A percentile compares a stretch with the other conserved stretches of the same genome.
Evolutionary conservation across 1,140 invertebrate genomes (phyloP).

Genomic region (Ooceraea biroi): DNA sequence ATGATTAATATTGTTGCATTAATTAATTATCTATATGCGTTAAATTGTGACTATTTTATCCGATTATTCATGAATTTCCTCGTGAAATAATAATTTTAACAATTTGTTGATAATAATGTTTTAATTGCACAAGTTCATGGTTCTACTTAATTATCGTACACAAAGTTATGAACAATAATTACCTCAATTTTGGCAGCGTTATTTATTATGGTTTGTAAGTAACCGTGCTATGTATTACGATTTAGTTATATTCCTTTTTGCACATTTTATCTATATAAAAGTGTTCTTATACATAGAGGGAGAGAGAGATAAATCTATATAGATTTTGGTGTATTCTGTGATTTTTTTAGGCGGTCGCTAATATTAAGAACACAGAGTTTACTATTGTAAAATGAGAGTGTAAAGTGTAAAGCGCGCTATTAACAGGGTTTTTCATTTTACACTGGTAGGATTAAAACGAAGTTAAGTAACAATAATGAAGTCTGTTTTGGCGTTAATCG

Average conservation of each 20-base stretch:
- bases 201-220: background rate
- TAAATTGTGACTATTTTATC: background rate
- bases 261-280: background rate
- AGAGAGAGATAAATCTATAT: no score
- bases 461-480: background rate
- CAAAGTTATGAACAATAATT: conserved; percentile 47
- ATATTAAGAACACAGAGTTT: no score
- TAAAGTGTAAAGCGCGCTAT: background rate
- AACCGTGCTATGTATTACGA: background rate
- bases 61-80: conserved; percentile 19
- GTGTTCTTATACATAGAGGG: background rate
- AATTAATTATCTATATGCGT: background rate
- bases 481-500: background rate
- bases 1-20: conserved; percentile 14
- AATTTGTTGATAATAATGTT: conserved; percentile 1
- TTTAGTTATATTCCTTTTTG: conserved; percentile 3
- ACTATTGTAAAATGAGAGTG: background rate
- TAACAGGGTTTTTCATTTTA: conserved; percentile 36
- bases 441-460: conserved; percentile 26
- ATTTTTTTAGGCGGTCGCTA: conserved; percentile 2
- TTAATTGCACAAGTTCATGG: conserved; percentile 49
- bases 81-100: background rate
- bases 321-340: conserved; percentile 21
- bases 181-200: background rate
- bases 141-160: conserved; percentile 49